Evolutionary conservation across 2,113 vertebrate species (phyloP).

Genomic region (Cichladusa arquata): DNA sequence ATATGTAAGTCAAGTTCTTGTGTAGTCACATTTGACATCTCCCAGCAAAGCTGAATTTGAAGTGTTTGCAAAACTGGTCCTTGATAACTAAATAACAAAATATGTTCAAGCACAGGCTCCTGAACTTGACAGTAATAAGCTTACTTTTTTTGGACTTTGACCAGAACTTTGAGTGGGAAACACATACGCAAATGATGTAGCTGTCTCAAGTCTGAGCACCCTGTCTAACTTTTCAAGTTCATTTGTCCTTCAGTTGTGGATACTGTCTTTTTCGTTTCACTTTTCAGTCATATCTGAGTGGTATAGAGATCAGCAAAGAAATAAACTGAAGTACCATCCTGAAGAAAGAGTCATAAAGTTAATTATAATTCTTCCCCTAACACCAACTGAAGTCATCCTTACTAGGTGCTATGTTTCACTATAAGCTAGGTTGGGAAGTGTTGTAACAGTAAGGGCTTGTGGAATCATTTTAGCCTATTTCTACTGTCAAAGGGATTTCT

Average conservation of each 20-base stretch:
- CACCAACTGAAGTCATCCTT: not conserved
- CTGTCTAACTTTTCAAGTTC: not conserved
- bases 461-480: not conserved
- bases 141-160: not conserved
- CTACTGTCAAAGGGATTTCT: not conserved
- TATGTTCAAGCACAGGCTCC: not conserved
- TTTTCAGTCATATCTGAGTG: not conserved
- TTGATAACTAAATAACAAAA: not conserved
- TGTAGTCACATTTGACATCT: not conserved
- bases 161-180: not conserved
- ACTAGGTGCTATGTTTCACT: not conserved
- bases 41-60: not conserved
- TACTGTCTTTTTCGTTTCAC: not conserved
- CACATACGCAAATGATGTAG: not conserved
- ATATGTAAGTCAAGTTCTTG: not conserved
- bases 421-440: not conserved
- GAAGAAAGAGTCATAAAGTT: not conserved
- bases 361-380: not conserved
- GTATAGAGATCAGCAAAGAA: not conserved
- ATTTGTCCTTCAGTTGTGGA: not conserved
- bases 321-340: not conserved
- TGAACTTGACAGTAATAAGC: not conserved
- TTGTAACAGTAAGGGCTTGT: fast-evolving
- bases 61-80: not conserved
- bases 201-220: not conserved